Evolutionary conservation across 2,797 vertebrate genomes (phyloP), one percentile per base, ranked within the genome.

Genomic region (Miichthys miiuy): DNA sequence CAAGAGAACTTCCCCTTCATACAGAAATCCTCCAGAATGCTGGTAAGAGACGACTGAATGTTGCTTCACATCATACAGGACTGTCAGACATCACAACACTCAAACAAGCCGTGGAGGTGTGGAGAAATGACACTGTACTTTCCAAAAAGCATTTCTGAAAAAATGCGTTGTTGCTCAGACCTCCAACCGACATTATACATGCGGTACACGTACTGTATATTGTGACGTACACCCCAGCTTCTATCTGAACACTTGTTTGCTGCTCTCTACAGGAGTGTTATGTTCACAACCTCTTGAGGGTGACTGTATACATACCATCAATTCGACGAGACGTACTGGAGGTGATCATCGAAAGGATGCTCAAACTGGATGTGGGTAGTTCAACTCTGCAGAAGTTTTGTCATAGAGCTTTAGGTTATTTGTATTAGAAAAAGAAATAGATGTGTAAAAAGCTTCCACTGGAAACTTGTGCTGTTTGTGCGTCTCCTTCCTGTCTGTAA

Each of bases 1-100:
- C 94, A 89, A 4, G 96, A 97, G n/a, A 96, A 95, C 70, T 99
- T 99, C 78, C 98, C 98, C n/a, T 99, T 97, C 69, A 75, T 97
- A 67, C 96, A 96, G 90, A 99, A 99, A 86, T 99, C 98, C 4
- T 93, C 97, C 88, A 96, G 96, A 90, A 97, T 95, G 0, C 91
- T 98, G 96, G 98, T 99, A 93, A 96, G 96, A 57, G 3, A 4
- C 10, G 1, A 0, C 14, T 1, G 0, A 63, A 11, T 14, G 0
- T 38, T n/a, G 9, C 20, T 5, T 42, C 9, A 30, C n/a, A 2
- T 52, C 17, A 21, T 3, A 9, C 25, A 20, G 10, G 13, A 0
- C 20, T 20, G 30, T 5, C 17, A 48, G 12, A 27, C 1, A 41
- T 44, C 21, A 42, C n/a, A 54, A 25, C 4, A n/a, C 9, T 21